phyloP scores from a whole-genome alignment of 2,113 vertebrate genomes.

The Podiceps cristatus region DNA sequence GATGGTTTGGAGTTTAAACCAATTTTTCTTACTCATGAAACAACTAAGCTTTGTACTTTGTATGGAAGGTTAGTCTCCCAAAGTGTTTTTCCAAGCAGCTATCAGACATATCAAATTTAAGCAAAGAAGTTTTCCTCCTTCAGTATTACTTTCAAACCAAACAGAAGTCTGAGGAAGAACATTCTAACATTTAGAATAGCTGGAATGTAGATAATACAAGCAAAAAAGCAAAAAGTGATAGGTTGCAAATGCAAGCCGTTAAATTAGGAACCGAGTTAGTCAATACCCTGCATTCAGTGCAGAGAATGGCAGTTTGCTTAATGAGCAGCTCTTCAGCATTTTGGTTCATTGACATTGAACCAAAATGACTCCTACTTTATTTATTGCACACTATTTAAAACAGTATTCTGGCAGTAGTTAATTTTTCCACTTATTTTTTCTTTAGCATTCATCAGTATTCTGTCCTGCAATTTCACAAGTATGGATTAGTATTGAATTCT shows the following conservation, averaged over 20 bases:
- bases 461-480: neutral
- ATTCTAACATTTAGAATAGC: neutral
- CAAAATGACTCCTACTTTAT: neutral
- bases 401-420: neutral
- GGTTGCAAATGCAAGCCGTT: neutral
- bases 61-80: neutral
- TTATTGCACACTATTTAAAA: neutral
- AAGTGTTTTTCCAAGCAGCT: neutral
- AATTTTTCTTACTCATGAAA: neutral
- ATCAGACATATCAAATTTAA: neutral
- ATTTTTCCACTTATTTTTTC: neutral
- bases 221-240: neutral
- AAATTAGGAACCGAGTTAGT: neutral
- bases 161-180: neutral
- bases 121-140: neutral
- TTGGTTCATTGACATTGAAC: neutral
- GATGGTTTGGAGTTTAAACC: constrained; percentile 21
- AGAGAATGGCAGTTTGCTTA: neutral
- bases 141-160: neutral
- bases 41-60: neutral
- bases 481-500: neutral
- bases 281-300: neutral
- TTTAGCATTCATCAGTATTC: neutral
- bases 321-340: neutral
- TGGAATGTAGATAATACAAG: neutral